Evolutionary conservation across 2,113 vertebrate genomes (phyloP).

Genomic region (Pseudorhombus dupliciocellatus): DNA sequence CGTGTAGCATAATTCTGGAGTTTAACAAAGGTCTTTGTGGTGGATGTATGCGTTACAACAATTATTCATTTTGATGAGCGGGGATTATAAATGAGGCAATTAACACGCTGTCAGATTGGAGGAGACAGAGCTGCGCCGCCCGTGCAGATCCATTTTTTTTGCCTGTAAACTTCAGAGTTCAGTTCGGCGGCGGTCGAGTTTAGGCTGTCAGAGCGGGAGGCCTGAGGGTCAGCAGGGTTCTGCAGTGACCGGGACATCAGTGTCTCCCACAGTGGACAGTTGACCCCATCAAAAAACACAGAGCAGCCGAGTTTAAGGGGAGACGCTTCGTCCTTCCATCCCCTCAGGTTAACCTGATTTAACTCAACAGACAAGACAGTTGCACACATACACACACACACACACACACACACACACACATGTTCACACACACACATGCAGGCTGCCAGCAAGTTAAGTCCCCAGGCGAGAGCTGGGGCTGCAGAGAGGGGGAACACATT

Average conservation of each 20-base stretch:
- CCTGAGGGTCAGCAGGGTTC: constrained; percentile 48
- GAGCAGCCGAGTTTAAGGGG: constrained; percentile 38
- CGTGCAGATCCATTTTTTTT: constrained; percentile 30
- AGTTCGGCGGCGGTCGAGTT: constrained; percentile 18
- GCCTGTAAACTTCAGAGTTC: constrained; percentile 42
- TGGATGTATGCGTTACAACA: constrained; percentile 65
- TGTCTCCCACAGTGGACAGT: constrained; percentile 30
- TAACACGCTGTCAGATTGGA: constrained; percentile 74
- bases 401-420: constrained; percentile 16
- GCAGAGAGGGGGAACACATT: constrained; percentile 79
- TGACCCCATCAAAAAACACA: constrained; percentile 60
- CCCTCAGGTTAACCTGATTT: constrained; percentile 70
- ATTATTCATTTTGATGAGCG: constrained; percentile 78
- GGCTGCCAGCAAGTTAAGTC: constrained; percentile 63
- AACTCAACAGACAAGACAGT: constrained; percentile 39
- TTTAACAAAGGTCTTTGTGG: constrained; percentile 73
- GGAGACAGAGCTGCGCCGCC: constrained; percentile 58
- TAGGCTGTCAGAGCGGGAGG: constrained; percentile 51
- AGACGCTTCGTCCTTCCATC: constrained; percentile 53
- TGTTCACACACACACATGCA: constrained; percentile 22
- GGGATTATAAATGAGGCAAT: constrained; percentile 82
- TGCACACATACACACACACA: constrained; percentile 12
- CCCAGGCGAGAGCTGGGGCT: constrained; percentile 71
- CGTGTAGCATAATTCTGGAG: constrained; percentile 73
- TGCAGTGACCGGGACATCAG: constrained; percentile 28